These are phyloP conservation scores for Brachypodius melanocephalos DNA, from an alignment of 2,113 vertebrate species.

Conservation along the genomic window DNA sequence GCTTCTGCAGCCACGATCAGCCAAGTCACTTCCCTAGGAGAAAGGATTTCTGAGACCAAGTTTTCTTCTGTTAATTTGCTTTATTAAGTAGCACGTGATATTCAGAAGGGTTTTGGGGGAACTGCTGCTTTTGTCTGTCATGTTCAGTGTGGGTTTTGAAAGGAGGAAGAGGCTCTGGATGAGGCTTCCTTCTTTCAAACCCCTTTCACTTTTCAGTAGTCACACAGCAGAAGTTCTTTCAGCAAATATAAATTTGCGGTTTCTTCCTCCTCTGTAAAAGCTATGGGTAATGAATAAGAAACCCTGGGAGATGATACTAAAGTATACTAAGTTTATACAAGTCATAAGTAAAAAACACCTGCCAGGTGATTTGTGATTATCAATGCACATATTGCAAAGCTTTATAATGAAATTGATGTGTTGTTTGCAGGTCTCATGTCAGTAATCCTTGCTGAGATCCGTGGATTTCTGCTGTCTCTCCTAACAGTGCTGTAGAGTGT, in stretches of 20 bases:
- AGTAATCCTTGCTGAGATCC: background rate
- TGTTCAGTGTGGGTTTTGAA: background rate
- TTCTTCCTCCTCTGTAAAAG: background rate
- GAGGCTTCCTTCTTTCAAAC: background rate
- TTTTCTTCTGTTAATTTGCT: background rate
- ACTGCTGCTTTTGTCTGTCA: background rate
- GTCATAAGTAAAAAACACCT: background rate
- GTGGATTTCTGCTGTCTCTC: background rate
- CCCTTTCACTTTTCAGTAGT: background rate
- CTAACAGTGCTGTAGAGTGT: rapidly evolving
- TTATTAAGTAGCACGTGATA: background rate
- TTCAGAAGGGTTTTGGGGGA: background rate
- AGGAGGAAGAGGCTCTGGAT: background rate
- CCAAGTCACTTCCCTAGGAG: background rate
- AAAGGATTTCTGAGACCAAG: background rate
- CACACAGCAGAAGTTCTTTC: background rate
- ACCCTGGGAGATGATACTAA: background rate
- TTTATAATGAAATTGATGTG: background rate
- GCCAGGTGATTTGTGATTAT: background rate
- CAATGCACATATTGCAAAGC: background rate
- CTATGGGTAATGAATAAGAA: background rate
- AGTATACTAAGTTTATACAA: background rate
- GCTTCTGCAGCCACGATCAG: background rate
- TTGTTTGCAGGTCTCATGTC: background rate
- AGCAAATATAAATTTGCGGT: background rate